Evolutionary conservation across 2,113 vertebrate genomes (phyloP).

Genomic region (Lates calcarifer): DNA sequence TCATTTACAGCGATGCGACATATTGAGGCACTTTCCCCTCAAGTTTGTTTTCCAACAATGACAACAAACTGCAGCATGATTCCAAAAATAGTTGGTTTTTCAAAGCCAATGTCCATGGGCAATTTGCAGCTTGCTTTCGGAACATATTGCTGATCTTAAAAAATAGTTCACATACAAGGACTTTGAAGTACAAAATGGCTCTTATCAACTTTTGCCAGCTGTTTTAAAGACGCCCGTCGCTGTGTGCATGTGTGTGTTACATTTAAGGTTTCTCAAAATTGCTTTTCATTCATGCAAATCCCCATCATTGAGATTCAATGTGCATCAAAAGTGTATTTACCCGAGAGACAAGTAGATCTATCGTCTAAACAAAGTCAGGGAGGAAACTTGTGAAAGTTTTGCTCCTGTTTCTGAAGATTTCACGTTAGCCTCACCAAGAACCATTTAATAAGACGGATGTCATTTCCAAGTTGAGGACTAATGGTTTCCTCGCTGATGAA

Average conservation of each 20-base stretch:
- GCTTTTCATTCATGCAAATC: constrained; percentile 72
- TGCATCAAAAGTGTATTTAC: constrained; percentile 57
- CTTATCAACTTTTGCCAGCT: constrained; percentile 81
- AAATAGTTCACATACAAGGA: constrained; percentile 66
- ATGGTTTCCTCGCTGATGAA: constrained; percentile 43
- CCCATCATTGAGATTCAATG: constrained; percentile 62
- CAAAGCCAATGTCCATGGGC: constrained; percentile 66
- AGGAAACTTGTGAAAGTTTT: constrained; percentile 32
- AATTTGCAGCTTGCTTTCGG: constrained; percentile 48
- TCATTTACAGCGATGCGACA: constrained; percentile 56
- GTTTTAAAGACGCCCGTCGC: constrained; percentile 52
- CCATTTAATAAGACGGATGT: constrained; percentile 37
- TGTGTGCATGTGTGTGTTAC: constrained; percentile 33
- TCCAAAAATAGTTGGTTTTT: constrained; percentile 66
- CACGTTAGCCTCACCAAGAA: constrained; percentile 16
- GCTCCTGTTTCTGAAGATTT: neutral
- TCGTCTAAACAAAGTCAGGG: constrained; percentile 59
- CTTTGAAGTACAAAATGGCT: constrained; percentile 79
- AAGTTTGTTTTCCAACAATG: constrained; percentile 72
- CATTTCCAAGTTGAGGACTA: constrained; percentile 43
- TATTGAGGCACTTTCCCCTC: constrained; percentile 26
- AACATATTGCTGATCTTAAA: constrained; percentile 73
- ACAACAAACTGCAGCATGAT: constrained; percentile 59
- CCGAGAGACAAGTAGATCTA: constrained; percentile 57
- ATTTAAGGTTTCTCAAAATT: constrained; percentile 59